These are phyloP conservation scores for Nysson spinosus DNA, from an alignment of 2,888 invertebrate species.

Conservation along the genomic window DNA sequence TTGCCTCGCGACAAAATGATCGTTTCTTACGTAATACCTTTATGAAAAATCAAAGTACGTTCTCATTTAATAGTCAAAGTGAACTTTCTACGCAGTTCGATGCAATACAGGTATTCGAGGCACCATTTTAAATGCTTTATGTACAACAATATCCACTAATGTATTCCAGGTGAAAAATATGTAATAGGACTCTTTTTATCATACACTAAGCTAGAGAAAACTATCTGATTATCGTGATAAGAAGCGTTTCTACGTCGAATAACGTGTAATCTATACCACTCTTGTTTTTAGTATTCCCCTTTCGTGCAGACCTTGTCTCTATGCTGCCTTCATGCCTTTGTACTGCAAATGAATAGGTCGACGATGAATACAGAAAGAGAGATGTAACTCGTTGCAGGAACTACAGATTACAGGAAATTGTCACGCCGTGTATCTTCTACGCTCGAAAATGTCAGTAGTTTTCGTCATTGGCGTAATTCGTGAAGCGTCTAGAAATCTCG, in stretches of 20 bases:
- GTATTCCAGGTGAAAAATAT: conserved; percentile 46
- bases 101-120: conserved; percentile 38
- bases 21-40: too few species aligned
- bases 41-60: neutral
- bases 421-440: too few species aligned
- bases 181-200: conserved; percentile 22
- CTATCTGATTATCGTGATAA: conserved; percentile 4
- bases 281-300: neutral
- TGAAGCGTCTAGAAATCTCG: conserved; percentile 6
- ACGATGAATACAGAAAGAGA: neutral
- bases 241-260: neutral
- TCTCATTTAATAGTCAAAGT: too few species aligned
- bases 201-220: neutral
- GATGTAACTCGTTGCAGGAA: conserved; percentile 27
- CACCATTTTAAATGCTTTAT: conserved; percentile 49
- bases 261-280: neutral
- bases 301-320: neutral
- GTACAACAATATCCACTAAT: conserved; percentile 38
- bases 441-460: too few species aligned
- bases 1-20: too few species aligned
- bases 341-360: conserved; percentile 13
- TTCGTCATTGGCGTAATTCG: conserved; percentile 45
- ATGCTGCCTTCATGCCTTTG: conserved; percentile 31
- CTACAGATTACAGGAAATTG: conserved; percentile 35
- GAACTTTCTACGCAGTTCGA: conserved; percentile 3